These are phyloP conservation scores for Lamprologus speciosus DNA, from an alignment of 2,113 vertebrate species.

Conservation along the genomic window DNA sequence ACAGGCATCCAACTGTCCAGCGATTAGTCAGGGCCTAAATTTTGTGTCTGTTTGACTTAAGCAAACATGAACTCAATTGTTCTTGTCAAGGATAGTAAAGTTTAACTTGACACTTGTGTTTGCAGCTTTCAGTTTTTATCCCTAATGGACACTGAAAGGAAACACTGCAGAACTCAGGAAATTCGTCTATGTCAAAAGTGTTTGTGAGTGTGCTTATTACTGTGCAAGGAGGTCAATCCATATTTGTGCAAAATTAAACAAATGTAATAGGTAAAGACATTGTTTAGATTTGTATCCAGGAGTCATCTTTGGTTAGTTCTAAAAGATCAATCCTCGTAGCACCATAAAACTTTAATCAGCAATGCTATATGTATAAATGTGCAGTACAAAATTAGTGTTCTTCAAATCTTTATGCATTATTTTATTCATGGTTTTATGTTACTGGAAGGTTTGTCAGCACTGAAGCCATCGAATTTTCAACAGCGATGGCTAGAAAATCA, in stretches of 20 bases:
- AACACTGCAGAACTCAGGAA: background rate
- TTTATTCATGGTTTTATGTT: conserved; percentile 1
- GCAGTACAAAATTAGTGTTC: background rate
- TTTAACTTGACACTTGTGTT: background rate
- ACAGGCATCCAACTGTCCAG: background rate
- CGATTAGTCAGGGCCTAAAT: background rate
- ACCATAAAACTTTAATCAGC: background rate
- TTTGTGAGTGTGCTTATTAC: conserved; percentile 1
- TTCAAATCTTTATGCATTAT: background rate
- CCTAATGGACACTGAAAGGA: conserved; percentile 14
- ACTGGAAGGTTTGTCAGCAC: conserved; percentile 26
- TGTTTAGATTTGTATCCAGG: background rate
- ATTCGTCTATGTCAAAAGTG: conserved; percentile 30
- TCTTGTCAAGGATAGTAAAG: background rate
- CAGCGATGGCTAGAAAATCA: conserved; percentile 31
- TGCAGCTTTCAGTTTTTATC: background rate
- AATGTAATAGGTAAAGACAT: background rate
- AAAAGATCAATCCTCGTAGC: background rate
- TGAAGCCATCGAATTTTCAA: background rate
- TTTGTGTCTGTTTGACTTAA: background rate
- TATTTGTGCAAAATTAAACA: conserved; percentile 9
- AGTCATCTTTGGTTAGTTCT: background rate
- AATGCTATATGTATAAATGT: background rate
- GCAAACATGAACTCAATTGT: background rate
- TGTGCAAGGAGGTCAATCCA: conserved; percentile 38